phyloP scores from a whole-genome alignment of 1,140 invertebrate species.

The Akabosia matsudoensis region DNA sequence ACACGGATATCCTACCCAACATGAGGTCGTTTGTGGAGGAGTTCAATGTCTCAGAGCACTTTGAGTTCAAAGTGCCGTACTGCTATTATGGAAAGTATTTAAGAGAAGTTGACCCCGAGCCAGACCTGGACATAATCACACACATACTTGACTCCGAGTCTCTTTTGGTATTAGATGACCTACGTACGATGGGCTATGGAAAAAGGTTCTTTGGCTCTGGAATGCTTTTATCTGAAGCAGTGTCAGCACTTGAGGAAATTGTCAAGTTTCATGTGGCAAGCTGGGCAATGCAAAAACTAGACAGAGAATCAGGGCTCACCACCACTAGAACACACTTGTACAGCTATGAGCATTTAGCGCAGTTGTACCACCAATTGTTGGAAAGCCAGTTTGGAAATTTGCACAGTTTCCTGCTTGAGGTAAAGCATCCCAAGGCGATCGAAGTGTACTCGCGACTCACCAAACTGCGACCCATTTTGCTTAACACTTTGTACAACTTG shows the following conservation, averaged over 20 bases:
- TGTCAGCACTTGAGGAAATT: constrained; percentile 1
- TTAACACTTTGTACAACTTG: background rate
- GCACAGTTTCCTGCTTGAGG: background rate
- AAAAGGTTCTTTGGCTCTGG: constrained; percentile 6
- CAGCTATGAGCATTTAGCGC: background rate
- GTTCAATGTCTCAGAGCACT: background rate
- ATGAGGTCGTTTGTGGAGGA: constrained; percentile 27
- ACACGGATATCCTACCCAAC: constrained; percentile 27
- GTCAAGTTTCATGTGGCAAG: constrained; percentile 9
- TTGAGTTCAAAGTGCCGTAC: constrained; percentile 27
- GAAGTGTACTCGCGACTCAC: background rate
- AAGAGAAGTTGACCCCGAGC: constrained; percentile 54
- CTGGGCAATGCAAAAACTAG: background rate
- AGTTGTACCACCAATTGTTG: background rate
- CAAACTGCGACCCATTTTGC: background rate
- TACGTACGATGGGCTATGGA: constrained; percentile 59
- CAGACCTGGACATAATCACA: constrained; percentile 61
- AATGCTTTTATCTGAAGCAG: background rate
- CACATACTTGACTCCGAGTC: constrained; percentile 18
- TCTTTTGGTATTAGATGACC: constrained; percentile 59
- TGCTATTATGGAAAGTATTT: constrained; percentile 34
- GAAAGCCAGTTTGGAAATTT: background rate
- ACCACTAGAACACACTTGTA: background rate
- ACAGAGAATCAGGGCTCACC: background rate
- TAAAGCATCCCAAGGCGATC: background rate